Conservation (phyloP, 2,113 vertebrate genomes). For the Loxodonta africana region DNA sequence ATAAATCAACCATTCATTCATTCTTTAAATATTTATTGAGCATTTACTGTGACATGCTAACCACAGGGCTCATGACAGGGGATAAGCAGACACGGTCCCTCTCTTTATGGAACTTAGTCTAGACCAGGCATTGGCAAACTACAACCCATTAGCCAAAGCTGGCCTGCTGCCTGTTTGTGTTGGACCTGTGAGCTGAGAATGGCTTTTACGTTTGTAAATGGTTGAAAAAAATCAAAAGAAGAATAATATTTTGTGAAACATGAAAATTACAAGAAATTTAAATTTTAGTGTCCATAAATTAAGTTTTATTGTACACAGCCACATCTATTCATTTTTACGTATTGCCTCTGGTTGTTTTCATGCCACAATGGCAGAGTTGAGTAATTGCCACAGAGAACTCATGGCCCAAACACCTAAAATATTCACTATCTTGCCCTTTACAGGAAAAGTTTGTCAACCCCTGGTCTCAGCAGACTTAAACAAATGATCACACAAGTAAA, state of each 20-base stretch:
- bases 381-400: not conserved
- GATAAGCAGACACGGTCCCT: not conserved
- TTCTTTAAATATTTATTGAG: constrained; percentile 66
- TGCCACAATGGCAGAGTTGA: not conserved
- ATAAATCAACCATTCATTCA: constrained; percentile 64
- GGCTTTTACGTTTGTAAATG: not conserved
- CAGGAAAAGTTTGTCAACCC: not conserved
- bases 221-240: not conserved
- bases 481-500: not conserved
- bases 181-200: not conserved
- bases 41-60: not conserved
- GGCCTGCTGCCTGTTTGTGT: not conserved
- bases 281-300: not conserved
- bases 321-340: not conserved
- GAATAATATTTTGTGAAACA: not conserved
- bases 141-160: not conserved
- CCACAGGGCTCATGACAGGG: not conserved
- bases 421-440: not conserved
- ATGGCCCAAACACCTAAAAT: not conserved
- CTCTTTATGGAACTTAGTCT: constrained; percentile 3
- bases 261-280: constrained; percentile 14
- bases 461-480: not conserved
- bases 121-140: constrained; percentile 12
- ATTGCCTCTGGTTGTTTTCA: not conserved
- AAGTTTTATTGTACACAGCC: constrained; percentile 27